These are phyloP conservation scores for Scrobipalpa atriplicella DNA, from an alignment of 2,888 invertebrate species.

Conservation along the genomic window DNA sequence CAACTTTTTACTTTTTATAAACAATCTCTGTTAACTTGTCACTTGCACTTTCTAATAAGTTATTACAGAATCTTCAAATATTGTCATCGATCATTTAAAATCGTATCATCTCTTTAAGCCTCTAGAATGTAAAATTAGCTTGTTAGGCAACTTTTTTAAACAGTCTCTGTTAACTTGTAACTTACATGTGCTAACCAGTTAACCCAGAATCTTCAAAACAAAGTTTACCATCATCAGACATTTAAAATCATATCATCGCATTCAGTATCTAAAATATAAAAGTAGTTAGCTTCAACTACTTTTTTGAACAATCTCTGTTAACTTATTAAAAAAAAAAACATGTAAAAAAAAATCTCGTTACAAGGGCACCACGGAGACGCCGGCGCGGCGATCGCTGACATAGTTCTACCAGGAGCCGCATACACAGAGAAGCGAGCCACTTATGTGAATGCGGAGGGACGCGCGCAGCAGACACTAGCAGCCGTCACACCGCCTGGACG, in stretches of 20 bases:
- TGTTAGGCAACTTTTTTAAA: background rate
- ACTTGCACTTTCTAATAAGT: no score
- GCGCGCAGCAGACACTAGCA: constrained; percentile 94
- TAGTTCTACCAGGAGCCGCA: constrained; percentile 96
- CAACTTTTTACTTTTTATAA: background rate
- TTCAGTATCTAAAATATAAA: background rate
- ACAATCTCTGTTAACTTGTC: background rate
- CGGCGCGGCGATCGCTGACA: constrained; percentile 96
- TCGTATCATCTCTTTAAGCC: background rate
- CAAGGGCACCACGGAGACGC: constrained; percentile 97
- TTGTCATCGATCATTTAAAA: background rate
- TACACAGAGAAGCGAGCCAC: constrained; percentile 99
- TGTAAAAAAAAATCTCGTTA: no score
- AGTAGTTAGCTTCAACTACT: background rate
- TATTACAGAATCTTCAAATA: no score
- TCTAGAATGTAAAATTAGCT: background rate
- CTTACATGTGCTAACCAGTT: background rate
- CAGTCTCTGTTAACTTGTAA: background rate
- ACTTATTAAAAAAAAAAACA: no score
- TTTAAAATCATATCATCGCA: background rate
- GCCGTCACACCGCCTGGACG: constrained; percentile 96
- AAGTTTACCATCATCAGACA: background rate
- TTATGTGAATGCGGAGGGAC: constrained; percentile 98
- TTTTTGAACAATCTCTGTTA: background rate
- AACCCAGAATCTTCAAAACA: background rate